Base-by-base conservation (phyloP, 2,113 vertebrate species). In the Speoplatyrhinus poulsoni region DNA sequence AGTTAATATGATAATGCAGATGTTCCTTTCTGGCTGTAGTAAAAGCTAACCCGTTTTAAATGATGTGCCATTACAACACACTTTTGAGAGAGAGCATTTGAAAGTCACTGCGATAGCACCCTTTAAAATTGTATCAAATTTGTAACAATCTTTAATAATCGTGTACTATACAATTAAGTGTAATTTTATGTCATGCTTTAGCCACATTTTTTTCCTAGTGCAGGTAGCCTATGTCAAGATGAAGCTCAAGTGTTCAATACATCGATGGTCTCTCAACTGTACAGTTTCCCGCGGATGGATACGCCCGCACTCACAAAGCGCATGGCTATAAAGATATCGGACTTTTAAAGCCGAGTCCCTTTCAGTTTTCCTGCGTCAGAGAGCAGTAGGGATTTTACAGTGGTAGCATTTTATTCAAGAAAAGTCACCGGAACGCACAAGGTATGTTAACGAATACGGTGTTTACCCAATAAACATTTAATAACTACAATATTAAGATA, bases 381-480 rank as follows among this genome's bases (percentile, higher is more conserved):
- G 85, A 85, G 90, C 85, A 64, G 82, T 73, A 82, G 92, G 92
- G 85, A 87, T 72, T 19, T 3, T 12, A 57, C 32, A 53, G 84
- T 90, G 86, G 85, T 80, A 54, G 91, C 90, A 90, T 88, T 90
- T 90, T 79, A 83, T 92, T 90, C 91, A 92, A 87, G 89, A 90
- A 36, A 87, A 88, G 54, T 72, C 89, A 89, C 85, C 88, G 63
- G 65, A 93, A 89, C 54, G 71, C 82, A 71, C 79, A 93, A 93
- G 91, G 92, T 93, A 84, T 1, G 82, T 62, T 1, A 0, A 4
- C 2, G 0, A 13, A 13, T 48, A 0, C 0, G 1, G 3, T 0
- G 0, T 0, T n/a, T 3, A 0, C 3, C 1, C 0, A 0, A 9
- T 0, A 1, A 7, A 33, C 1, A 46, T 0, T 3, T 33, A 7